Base-by-base conservation (phyloP, 2,888 invertebrate species). In the Leucophenga maculata region DNA sequence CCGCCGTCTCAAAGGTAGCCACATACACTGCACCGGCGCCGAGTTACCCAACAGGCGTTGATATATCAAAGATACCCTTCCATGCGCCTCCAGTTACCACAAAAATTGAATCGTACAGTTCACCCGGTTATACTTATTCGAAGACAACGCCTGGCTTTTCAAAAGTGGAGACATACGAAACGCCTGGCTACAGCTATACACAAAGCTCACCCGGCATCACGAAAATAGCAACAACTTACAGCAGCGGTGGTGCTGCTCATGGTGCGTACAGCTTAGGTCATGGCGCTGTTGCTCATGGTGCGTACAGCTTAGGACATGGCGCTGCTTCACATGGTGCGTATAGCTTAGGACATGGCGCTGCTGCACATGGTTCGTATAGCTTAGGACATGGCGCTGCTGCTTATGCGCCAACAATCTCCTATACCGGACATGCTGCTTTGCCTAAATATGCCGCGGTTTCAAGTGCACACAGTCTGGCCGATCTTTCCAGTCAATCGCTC, bases 41-140 rank as follows among this genome's bases (percentile, higher is more conserved):
- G 9, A 75, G 75, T 50, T 50, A 65, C 20, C 54, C 69, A 26
- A 55, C 65, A 44, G 64, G 60, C 2, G 65, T 64, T 18, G 70
- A 71, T 32, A 44, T 73, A 6, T 69, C 72, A 11, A 68, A 74
- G 57, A 57, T 69, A 14, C 75, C 78, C 2, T 84, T 79, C 50
- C 77, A 77, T 46, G 72, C 85, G 2, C 82, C 86, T 8, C 78
- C 80, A 3, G 82, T 87, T 26, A 89, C 90, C 0, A 89, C 90
- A 1, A 90, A 89, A 68, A 70, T 85, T 66, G 75, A 78, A 55
- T 77, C 83, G 54, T 87, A 84, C 71, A 80, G 80, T 22, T 84
- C 85, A 0, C 90, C 90, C 0, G 90, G 89, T 9, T 90, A 90
- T n/a, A 89, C 90, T 1, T 87, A 90, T 22, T 88, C 89, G 70